Conservation (phyloP, 2,888 invertebrate genomes). For the Adelognathus sp. region DNA sequence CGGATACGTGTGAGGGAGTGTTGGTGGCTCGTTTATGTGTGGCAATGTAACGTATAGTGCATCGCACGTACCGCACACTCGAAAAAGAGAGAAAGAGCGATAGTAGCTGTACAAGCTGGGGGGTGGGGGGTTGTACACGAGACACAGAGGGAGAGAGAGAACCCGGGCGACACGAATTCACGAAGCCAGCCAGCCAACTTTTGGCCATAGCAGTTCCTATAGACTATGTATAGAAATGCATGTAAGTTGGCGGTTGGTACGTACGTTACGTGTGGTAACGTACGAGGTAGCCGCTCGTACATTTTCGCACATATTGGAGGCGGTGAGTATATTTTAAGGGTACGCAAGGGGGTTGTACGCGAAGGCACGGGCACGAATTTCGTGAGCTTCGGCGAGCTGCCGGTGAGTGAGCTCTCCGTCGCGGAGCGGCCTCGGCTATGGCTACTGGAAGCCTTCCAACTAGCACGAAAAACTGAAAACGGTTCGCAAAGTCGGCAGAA, state of each 20-base stretch:
- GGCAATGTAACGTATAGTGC: slow-evolving; percentile 1
- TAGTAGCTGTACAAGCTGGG: not conserved
- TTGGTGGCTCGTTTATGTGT: slow-evolving; percentile 1
- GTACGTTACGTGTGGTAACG: slow-evolving; percentile 48
- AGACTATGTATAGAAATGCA: slow-evolving; percentile 42
- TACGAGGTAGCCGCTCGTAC: slow-evolving; percentile 66
- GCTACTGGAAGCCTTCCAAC: slow-evolving; percentile 76
- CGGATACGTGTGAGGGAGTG: not conserved
- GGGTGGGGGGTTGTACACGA: slow-evolving; percentile 9
- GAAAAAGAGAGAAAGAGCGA: not conserved
- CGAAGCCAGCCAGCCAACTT: slow-evolving; percentile 35
- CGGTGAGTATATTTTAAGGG: slow-evolving; percentile 70
- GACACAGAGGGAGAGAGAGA: not conserved
- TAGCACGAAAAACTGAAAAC: slow-evolving; percentile 75
- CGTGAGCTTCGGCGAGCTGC: not conserved
- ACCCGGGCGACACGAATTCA: slow-evolving; percentile 21
- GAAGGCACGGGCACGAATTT: slow-evolving; percentile 54
- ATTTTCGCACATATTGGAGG: slow-evolving; percentile 74
- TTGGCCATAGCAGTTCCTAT: slow-evolving; percentile 41
- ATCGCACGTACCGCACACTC: slow-evolving; percentile 2
- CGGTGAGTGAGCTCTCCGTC: slow-evolving; percentile 23
- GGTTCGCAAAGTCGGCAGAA: slow-evolving; percentile 77
- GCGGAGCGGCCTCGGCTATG: slow-evolving; percentile 25
- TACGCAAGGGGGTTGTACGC: slow-evolving; percentile 51
- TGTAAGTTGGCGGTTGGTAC: slow-evolving; percentile 27